Conservation (phyloP, 2,113 vertebrate genomes). For the Stegostoma tigrinum region DNA sequence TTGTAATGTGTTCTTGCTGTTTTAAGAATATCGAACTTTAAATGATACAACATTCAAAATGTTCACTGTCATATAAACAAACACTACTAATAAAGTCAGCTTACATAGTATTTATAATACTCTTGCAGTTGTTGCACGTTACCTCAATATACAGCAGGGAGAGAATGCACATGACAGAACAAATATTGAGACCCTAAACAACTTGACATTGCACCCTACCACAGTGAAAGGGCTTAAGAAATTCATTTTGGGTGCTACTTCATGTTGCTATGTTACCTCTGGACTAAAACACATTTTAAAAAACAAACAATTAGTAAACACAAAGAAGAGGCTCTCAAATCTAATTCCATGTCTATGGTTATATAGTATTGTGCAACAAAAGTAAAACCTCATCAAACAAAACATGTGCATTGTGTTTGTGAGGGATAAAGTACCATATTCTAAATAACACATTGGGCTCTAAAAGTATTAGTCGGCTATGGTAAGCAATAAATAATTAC, state of each 20-base stretch:
- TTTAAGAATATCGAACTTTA: slow-evolving; percentile 33
- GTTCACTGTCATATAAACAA: slow-evolving; percentile 60
- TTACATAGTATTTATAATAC: slow-evolving; percentile 64
- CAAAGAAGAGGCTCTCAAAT: slow-evolving; percentile 12
- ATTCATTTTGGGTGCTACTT: slow-evolving; percentile 46
- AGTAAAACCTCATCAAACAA: slow-evolving; percentile 32
- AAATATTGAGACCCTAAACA: slow-evolving; percentile 47
- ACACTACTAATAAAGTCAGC: slow-evolving; percentile 64
- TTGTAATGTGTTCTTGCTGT: background rate
- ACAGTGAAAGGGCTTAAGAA: slow-evolving; percentile 69
- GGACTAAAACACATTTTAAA: slow-evolving; percentile 4
- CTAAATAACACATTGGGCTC: slow-evolving; percentile 36
- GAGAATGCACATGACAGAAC: slow-evolving; percentile 54
- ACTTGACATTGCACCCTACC: slow-evolving; percentile 58
- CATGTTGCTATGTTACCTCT: slow-evolving; percentile 13
- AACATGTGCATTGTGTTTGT: slow-evolving; percentile 3
- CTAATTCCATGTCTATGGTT: background rate
- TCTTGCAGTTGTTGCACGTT: slow-evolving; percentile 63
- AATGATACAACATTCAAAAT: slow-evolving; percentile 35
- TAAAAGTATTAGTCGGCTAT: slow-evolving; percentile 30
- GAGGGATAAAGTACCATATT: slow-evolving; percentile 29
- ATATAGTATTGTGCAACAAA: slow-evolving; percentile 7
- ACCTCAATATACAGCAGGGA: slow-evolving; percentile 70
- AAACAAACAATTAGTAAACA: slow-evolving; percentile 31
- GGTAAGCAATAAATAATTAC: slow-evolving; percentile 35